Conservation (phyloP, 2,113 vertebrate species). For the Potamarius usumacintae region DNA sequence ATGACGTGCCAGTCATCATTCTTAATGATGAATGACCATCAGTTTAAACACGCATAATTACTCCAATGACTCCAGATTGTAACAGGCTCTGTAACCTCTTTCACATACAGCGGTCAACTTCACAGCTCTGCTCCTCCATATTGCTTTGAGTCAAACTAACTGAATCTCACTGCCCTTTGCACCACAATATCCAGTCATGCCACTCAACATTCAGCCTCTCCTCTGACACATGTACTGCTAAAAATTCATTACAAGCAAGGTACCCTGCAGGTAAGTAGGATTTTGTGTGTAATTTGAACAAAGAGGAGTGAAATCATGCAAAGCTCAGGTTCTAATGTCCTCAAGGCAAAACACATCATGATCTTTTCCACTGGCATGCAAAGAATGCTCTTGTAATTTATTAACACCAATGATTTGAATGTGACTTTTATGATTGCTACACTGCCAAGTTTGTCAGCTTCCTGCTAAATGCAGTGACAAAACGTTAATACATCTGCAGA, state of each 20-base stretch:
- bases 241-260: background rate
- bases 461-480: conserved; percentile 19
- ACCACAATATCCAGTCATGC: conserved; percentile 13
- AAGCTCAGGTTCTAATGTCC: background rate
- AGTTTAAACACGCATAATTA: background rate
- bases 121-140: background rate
- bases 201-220: conserved; percentile 13
- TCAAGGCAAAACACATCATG: background rate
- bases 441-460: background rate
- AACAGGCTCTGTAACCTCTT: background rate
- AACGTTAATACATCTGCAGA: conserved; percentile 28
- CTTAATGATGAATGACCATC: background rate
- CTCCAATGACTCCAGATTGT: background rate
- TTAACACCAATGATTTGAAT: conserved; percentile 24
- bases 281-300: background rate
- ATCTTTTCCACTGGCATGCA: conserved; percentile 4
- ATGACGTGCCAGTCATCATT: conserved; percentile 12
- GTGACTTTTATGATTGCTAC: conserved; percentile 10
- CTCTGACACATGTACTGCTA: background rate
- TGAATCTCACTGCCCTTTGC: conserved; percentile 4
- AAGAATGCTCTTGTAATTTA: background rate
- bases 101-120: background rate
- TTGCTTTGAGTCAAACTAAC: conserved; percentile 7
- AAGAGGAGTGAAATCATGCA: background rate
- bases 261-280: background rate